These are phyloP conservation scores for Hirtodrosophila trivittata DNA, from an alignment of 2,888 invertebrate genomes.

Conservation along the genomic window DNA sequence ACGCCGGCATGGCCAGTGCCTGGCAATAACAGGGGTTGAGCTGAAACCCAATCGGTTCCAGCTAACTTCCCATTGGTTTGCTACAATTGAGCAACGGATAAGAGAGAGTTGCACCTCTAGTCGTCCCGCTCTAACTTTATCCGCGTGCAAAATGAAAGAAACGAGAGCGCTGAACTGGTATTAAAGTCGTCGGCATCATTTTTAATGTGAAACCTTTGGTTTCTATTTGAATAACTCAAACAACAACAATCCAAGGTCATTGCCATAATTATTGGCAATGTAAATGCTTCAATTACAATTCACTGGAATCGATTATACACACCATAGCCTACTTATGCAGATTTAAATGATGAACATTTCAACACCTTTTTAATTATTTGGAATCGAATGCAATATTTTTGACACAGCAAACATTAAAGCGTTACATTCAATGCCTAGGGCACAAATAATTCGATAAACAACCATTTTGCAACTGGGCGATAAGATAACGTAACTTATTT, in stretches of 20 bases:
- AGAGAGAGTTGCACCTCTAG: conserved; percentile 30
- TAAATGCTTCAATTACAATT: conserved; percentile 29
- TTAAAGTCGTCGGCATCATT: conserved; percentile 28
- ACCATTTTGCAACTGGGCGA: conserved; percentile 44
- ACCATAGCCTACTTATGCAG: too few relatives aligned
- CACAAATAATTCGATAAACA: conserved; percentile 31
- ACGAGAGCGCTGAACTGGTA: conserved; percentile 11
- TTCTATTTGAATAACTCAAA: conserved; percentile 56
- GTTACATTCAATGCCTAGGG: conserved; percentile 3
- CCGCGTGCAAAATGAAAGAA: conserved; percentile 70
- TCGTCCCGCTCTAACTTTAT: conserved; percentile 70
- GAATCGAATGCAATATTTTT: not conserved
- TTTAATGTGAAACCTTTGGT: conserved; percentile 28
- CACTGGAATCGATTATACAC: too few relatives aligned
- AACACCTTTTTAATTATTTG: too few relatives aligned
- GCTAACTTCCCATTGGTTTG: conserved; percentile 53
- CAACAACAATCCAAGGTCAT: conserved; percentile 59
- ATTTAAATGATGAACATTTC: not conserved
- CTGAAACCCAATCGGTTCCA: conserved; percentile 34
- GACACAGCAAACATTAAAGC: not conserved
- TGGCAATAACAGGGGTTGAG: conserved; percentile 45
- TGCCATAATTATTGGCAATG: conserved; percentile 28
- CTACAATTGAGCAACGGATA: conserved; percentile 52
- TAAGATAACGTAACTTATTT: conserved; percentile 36
- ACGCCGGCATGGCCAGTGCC: not conserved